Evolutionary conservation across 37 sponge, comb jelly and placozoan genomes (phyloP), one percentile per base, ranked within the genome.

Genomic region (Haliclona indistincta): DNA sequence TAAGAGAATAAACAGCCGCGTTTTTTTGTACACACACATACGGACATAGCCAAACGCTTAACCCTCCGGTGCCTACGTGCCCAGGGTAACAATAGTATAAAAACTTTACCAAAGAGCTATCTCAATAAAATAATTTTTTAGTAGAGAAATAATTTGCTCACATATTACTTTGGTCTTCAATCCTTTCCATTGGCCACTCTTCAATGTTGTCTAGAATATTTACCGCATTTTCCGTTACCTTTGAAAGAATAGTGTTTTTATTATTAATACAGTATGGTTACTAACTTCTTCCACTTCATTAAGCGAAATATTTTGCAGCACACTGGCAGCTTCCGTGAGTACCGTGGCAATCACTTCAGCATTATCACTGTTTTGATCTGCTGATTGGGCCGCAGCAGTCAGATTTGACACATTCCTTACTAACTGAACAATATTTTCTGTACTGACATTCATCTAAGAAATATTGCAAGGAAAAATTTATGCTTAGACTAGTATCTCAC

Each of bases 161-260:
- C 85, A 10, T 33, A 19, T 78, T 71, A 43, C 78, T 70, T 17
- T 35, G 29, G 25, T 70, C 49, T 23, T 53, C 23, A 3, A 85
- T 29, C 26, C 63, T 64, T 0, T 53, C 67, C 22, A 36, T 30
- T 19, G 85, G 85, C 85, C 85, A 85, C 1, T 66, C 60, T 52
- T 68, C 58, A 38, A 85, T 40, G 0, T 37, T 71, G 71, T 51
- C 65, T 32, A 85, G 38, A 8, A 85, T 65, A 40, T 35, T 29
- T 20, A 68, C 66, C 25, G 79, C 55, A 56, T 38, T 71, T 15
- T 72, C 39, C 28, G 79, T 42, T 33, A 73, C 3, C 73, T 73
- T 7, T 54, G 51, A 47, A 47, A 47, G 51, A 47, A 47, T 17
- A 15, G 51, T 10, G 51, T 17, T 17, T 47, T 17, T 47, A 47